phyloP scores from a whole-genome alignment of 2,797 vertebrate genomes.

The Premnoplex brunnescens region DNA sequence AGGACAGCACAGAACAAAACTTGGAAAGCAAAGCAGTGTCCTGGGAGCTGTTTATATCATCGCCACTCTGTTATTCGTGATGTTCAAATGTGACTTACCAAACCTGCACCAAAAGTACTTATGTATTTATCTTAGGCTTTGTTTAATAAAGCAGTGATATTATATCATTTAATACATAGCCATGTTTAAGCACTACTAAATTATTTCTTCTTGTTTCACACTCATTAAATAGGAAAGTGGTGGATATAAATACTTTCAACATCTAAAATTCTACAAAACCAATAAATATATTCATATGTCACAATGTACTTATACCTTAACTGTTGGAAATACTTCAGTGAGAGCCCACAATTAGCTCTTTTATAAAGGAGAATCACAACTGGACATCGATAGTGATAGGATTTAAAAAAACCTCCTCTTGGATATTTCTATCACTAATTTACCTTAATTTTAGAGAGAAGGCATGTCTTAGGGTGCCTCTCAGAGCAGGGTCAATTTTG shows the following conservation, averaged over 20 bases:
- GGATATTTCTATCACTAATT: not conserved
- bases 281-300: not conserved
- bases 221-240: not conserved
- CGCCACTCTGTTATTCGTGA: not conserved
- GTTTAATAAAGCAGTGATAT: not conserved
- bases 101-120: not conserved
- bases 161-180: not conserved
- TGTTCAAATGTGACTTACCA: not conserved
- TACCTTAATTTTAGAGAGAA: not conserved
- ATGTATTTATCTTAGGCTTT: not conserved
- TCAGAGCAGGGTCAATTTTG: not conserved
- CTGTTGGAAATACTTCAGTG: not conserved
- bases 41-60: not conserved
- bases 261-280: not conserved
- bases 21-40: not conserved
- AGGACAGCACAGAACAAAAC: not conserved
- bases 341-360: not conserved
- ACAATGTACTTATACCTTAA: not conserved
- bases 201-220: not conserved
- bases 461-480: not conserved
- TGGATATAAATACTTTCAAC: not conserved
- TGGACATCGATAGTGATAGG: accelerated
- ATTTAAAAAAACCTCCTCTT: not conserved
- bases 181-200: not conserved
- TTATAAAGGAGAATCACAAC: not conserved